phyloP scores from a whole-genome alignment of 2,113 vertebrate species.

The Himantopus leucocephalus region DNA sequence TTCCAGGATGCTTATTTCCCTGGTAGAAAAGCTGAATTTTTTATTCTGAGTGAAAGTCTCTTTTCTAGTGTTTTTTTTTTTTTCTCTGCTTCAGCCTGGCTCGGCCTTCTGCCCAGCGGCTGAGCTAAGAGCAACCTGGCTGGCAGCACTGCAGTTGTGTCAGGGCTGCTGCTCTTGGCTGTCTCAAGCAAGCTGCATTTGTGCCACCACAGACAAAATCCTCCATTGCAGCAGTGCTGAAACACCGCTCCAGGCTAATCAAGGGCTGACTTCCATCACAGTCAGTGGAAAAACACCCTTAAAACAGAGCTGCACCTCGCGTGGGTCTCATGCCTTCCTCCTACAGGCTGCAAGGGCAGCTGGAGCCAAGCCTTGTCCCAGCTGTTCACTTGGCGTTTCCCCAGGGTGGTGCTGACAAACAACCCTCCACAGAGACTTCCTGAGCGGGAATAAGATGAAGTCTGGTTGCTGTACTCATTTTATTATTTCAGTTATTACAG shows the following conservation, averaged over 20 bases:
- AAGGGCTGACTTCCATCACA: neutral
- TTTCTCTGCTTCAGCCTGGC: neutral
- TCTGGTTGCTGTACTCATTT: neutral
- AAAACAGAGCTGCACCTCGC: neutral
- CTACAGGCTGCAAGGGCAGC: neutral
- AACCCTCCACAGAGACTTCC: neutral
- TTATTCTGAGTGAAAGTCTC: neutral
- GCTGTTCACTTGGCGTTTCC: neutral
- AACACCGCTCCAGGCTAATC: neutral
- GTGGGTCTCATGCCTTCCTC: accelerated
- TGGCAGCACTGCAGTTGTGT: neutral
- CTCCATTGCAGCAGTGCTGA: neutral
- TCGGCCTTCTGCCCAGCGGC: neutral
- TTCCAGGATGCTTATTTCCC: neutral
- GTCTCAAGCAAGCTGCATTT: neutral
- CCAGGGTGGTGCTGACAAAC: neutral
- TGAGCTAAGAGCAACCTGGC: neutral
- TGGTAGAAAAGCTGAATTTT: neutral
- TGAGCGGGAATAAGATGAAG: neutral
- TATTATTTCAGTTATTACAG: constrained; percentile 21
- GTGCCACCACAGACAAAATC: neutral
- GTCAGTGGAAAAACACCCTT: neutral
- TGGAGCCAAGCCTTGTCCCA: neutral
- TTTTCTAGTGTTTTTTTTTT: neutral
- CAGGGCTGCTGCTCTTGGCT: neutral